Base-by-base conservation (phyloP, 2,888 invertebrate genomes). In the Eupithecia exiguata region DNA sequence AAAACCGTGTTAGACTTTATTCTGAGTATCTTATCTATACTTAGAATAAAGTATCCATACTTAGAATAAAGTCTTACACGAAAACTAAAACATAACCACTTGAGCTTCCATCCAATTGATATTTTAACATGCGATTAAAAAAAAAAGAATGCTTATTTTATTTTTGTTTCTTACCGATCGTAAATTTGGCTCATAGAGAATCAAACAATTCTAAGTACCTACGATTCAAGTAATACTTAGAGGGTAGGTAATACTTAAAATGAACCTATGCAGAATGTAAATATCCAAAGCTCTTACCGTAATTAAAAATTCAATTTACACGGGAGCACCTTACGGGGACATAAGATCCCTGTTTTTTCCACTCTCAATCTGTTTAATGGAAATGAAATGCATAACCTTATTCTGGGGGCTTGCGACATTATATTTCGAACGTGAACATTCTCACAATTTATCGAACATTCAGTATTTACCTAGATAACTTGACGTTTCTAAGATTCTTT, bases 281-380 rank as follows among this genome's bases (percentile, higher is more conserved):
- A 71, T 66, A 71, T 68, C 38, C 69, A 71, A 69, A 49, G 76
- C 77, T 78, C 69, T 78, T 72, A 71, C 63, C 66, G 74, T 83
- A 81, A 83, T 83, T 82, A 83, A 83, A 83, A 82, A 77, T 76
- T 77, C 77, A 80, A 81, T 81, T 82, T 82, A 79, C 75, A 70
- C 77, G 69, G 72, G 70, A 78, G 77, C 79, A 77, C 78, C 77
- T 77, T 68, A 63, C 71, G 66, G 79, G 81, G 82, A 85, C 85
- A 84, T 81, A 83, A 85, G 86, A 84, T 86, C 82, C 88, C 86
- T 89, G 88, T 90, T 91, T 91, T 65, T 90, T 87, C 82, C 88
- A 83, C 84, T 84, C 88, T 86, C 90, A 92, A 92, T 92, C 91
- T 90, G 87, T 87, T 90, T 92, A 92, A 92, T 92, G 86, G 86